phyloP scores from a whole-genome alignment of 2,113 vertebrate species.

The Mirounga angustirostris region DNA sequence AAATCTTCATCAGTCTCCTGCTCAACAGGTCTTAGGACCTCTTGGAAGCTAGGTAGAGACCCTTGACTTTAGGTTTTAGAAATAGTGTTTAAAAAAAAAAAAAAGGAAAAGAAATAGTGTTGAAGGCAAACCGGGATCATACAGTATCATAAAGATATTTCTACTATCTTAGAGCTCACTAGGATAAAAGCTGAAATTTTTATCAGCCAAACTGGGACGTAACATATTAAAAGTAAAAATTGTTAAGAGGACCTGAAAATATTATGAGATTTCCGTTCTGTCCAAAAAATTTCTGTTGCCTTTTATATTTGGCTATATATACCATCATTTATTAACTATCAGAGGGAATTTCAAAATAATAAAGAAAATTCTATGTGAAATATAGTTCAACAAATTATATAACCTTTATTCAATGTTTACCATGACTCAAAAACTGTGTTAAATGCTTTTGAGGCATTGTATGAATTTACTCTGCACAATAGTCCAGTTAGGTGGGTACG shows the following conservation, averaged over 20 bases:
- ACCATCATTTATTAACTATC: neutral
- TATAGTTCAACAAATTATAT: neutral
- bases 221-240: constrained; percentile 7
- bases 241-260: constrained; percentile 18
- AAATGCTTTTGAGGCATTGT: neutral
- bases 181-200: constrained; percentile 24
- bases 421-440: neutral
- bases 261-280: neutral
- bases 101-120: neutral
- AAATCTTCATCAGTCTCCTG: neutral
- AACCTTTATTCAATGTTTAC: constrained; percentile 2
- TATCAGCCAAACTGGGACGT: neutral
- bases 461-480: constrained; percentile 11
- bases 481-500: neutral
- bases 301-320: neutral
- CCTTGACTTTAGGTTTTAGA: neutral
- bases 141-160: neutral
- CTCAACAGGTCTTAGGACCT: neutral
- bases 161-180: neutral
- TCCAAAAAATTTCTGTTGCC: neutral
- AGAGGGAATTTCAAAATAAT: neutral
- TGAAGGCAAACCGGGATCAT: neutral
- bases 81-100: neutral
- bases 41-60: neutral
- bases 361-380: constrained; percentile 50